Percentiles rank a stretch among this genome's conserved stretches.
Conservation (phyloP, 2,113 vertebrate species). For the Siniperca chuatsi region DNA sequence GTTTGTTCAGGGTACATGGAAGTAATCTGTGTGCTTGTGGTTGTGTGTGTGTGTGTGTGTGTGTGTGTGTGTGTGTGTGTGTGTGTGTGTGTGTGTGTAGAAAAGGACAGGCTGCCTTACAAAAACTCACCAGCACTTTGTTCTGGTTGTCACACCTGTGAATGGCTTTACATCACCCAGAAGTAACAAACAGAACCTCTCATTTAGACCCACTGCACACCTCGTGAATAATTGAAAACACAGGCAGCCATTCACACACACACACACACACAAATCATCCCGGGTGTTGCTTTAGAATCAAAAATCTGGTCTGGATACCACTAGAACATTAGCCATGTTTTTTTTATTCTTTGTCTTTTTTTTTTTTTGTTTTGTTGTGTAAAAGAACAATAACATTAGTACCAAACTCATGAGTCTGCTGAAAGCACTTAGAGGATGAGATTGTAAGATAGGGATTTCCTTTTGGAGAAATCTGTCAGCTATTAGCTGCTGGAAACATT, state of each 20-base stretch:
- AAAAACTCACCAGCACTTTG: conserved; percentile 28
- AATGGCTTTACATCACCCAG: conserved; percentile 70
- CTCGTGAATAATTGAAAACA: conserved; percentile 77
- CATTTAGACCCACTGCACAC: conserved; percentile 70
- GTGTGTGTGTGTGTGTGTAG: conserved; percentile 9
- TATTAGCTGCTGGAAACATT: conserved; percentile 63
- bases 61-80: conserved; percentile 24
- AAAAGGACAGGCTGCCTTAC: conserved; percentile 14
- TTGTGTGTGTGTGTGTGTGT: conserved; percentile 8
- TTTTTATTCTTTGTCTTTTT: conserved; percentile 35
- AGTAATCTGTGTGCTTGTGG: conserved; percentile 51
- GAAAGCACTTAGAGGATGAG: conserved; percentile 55
- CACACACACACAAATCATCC: conserved; percentile 9
- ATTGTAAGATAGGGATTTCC: conserved; percentile 67
- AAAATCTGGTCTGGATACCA: conserved; percentile 37
- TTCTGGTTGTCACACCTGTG: conserved; percentile 74
- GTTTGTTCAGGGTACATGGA: conserved; percentile 74
- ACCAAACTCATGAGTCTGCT: conserved; percentile 42
- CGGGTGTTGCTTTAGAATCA: conserved; percentile 15
- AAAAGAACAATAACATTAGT: conserved; percentile 47
- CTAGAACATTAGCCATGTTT: conserved; percentile 45
- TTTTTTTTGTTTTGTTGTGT: conserved; percentile 33
- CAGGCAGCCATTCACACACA: conserved; percentile 42
- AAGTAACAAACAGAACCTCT: conserved; percentile 60
- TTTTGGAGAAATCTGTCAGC: conserved; percentile 64